Evolutionary conservation across 1,140 invertebrate species (phyloP).

Genomic region (Hyposmocoma kahamanoa): DNA sequence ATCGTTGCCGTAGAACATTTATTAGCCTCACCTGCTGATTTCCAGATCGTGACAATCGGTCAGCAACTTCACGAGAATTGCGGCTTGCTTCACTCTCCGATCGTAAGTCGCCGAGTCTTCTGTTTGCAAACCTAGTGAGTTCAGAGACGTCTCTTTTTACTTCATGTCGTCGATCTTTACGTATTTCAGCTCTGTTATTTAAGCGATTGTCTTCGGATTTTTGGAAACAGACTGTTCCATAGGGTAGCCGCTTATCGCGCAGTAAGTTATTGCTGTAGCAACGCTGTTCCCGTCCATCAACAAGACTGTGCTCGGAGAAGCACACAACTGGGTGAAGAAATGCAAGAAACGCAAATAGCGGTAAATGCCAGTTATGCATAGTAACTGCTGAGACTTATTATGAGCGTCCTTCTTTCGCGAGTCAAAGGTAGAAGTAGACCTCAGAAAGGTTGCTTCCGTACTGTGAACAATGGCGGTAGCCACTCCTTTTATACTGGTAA

Average conservation of each 20-base stretch:
- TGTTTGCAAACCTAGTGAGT: not conserved
- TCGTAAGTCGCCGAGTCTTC: not conserved
- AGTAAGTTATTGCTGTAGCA: conserved; percentile 22
- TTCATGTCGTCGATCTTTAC: not conserved
- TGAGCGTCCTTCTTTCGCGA: conserved; percentile 26
- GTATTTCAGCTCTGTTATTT: conserved; percentile 5
- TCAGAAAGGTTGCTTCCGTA: conserved; percentile 37
- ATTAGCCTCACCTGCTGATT: too few species aligned
- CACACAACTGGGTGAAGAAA: conserved; percentile 43
- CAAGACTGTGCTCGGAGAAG: conserved; percentile 35
- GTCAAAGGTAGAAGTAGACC: conserved; percentile 28
- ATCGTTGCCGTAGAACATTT: too few species aligned
- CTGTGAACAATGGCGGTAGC: conserved; percentile 24
- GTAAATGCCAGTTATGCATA: conserved; percentile 65
- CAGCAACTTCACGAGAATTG: not conserved
- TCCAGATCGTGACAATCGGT: not conserved
- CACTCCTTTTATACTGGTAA: conserved; percentile 45
- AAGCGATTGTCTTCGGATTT: conserved; percentile 12
- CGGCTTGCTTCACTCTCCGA: not conserved
- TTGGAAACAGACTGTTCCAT: conserved; percentile 15
- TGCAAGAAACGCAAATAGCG: conserved; percentile 45
- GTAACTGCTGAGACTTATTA: conserved; percentile 30
- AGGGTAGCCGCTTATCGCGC: conserved; percentile 14
- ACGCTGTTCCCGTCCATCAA: conserved; percentile 52
- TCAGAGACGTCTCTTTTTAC: not conserved